Conservation (phyloP, 2,113 vertebrate species). For the Channa maculata region DNA sequence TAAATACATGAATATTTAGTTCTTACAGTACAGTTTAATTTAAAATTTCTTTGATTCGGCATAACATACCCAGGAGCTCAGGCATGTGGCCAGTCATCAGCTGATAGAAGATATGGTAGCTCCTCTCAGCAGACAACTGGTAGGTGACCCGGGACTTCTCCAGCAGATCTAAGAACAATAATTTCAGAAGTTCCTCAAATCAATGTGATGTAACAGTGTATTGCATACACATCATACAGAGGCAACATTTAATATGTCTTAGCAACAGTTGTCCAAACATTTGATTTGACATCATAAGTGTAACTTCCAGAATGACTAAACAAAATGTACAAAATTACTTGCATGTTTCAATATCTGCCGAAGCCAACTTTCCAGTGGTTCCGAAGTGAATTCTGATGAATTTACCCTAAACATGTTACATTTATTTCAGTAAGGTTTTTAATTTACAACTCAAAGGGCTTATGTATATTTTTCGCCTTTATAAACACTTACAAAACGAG, state of each 20-base stretch:
- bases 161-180: slow-evolving; percentile 34
- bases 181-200: not conserved
- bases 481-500: slow-evolving; percentile 84
- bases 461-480: not conserved
- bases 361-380: slow-evolving; percentile 38
- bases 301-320: slow-evolving; percentile 3
- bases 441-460: not conserved
- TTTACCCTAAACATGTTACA: slow-evolving; percentile 29
- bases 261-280: not conserved
- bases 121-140: slow-evolving; percentile 78
- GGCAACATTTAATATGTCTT: not conserved
- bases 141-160: slow-evolving; percentile 52
- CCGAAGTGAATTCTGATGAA: slow-evolving; percentile 58
- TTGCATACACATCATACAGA: not conserved
- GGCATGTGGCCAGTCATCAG: slow-evolving; percentile 80
- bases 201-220: not conserved
- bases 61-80: slow-evolving; percentile 72
- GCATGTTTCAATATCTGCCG: slow-evolving; percentile 64
- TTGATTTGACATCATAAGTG: not conserved
- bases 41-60: not conserved
- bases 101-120: slow-evolving; percentile 70
- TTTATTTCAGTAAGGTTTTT: not conserved
- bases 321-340: not conserved
- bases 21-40: not conserved
- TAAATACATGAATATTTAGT: not conserved